Base-by-base conservation (phyloP, 2,888 invertebrate genomes). In the Cheilosia soror region DNA sequence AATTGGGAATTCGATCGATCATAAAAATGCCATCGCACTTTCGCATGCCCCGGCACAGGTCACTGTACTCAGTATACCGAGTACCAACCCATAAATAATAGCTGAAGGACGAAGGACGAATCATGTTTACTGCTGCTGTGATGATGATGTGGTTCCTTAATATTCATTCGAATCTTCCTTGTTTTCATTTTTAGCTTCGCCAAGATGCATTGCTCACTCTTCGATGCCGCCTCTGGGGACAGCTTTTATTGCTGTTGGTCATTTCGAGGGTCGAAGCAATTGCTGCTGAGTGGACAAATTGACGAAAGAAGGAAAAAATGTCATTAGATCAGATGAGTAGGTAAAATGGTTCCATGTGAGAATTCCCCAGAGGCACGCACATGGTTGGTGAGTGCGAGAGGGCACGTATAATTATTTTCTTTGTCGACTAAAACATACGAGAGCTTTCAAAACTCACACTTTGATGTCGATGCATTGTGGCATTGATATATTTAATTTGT, bases 1-100 rank as follows among this genome's bases (percentile, higher is more conserved):
- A 89, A 89, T 88, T 90, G 92, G 91, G 91, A 91, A 91, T 91
- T 90, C 88, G 89, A 90, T 91, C 90, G 90, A 91, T 91, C 91
- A 91, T 91, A 91, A 91, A 91, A 91, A 88, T 90, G 40, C 85
- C 81, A 76, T 80, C 75, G 75, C 80, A 78, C 68, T 78, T 69
- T 78, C 62, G 69, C 63, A 68, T 68, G 65, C 76, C 15, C 47
- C 42, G 11, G 27, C 20, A 40, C 78, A 69, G 84, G 84, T 84
- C 84, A 84, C 63, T 84, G 80, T 76, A 80, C 84, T 66, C 80
- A 33, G 65, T 37, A 37, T 11, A 13, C 53, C 42, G 27, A 7
- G 60, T n/a, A 9, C 55, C 57, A 25, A 40, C 69, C 71, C 71
- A 85, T 85, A 85, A 85, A 85, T 85, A 85, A 85, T 85, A 85